Conservation (phyloP, 2,113 vertebrate genomes). For the Crotalus tigris region DNA sequence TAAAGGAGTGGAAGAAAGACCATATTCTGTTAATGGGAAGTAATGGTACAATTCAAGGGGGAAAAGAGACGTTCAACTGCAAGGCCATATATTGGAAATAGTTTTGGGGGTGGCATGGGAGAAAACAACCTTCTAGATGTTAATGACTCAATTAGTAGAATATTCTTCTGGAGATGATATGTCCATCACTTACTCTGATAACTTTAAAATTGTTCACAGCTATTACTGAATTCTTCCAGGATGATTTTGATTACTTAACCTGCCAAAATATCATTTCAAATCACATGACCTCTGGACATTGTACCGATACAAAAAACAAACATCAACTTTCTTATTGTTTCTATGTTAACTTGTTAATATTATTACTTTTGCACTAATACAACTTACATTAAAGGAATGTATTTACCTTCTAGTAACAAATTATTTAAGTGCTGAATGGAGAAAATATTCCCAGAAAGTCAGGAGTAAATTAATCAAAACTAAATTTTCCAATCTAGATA, state of each 20-base stretch:
- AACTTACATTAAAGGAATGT: background rate
- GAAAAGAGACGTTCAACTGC: background rate
- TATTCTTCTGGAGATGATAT: background rate
- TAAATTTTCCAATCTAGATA: background rate
- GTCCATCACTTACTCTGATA: background rate
- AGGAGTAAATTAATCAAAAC: background rate
- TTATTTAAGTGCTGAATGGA: background rate
- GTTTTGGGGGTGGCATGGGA: background rate
- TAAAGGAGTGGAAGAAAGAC: background rate
- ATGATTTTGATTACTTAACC: background rate
- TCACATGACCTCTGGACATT: background rate
- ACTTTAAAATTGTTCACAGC: background rate
- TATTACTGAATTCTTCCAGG: background rate
- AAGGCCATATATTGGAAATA: background rate
- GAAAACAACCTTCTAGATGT: background rate
- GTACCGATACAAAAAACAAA: background rate
- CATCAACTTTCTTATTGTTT: background rate
- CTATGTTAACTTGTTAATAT: background rate
- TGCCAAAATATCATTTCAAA: background rate
- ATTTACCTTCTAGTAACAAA: background rate
- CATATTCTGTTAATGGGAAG: background rate
- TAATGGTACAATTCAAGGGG: background rate
- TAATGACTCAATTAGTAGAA: background rate
- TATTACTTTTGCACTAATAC: background rate
- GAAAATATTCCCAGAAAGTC: background rate